Base-by-base conservation (phyloP, 2,888 invertebrate genomes). In the Exocentrus adspersus region DNA sequence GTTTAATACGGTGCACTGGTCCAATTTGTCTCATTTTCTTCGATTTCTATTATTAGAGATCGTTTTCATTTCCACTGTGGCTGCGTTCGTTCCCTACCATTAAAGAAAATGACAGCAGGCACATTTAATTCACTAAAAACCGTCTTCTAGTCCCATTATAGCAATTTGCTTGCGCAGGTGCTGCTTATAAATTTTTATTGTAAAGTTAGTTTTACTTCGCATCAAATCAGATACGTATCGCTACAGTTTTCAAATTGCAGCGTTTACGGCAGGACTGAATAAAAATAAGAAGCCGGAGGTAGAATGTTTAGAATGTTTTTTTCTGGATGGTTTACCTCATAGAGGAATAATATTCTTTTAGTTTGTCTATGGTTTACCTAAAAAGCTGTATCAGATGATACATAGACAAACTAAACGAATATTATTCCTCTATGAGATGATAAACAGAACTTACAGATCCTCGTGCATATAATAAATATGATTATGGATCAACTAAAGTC, bases 11-110 rank as follows among this genome's bases (percentile, higher is more conserved):
- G 51, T 51, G 62, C 56, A 54, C 65, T 62, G 50, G 64, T 41
- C 70, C 70, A 69, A 68, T 67, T 69, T 72, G 65, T 60, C 75
- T 71, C 69, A 72, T 72, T 70, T 61, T 65, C 64, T 71, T 68
- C 67, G 64, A 75, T 73, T 75, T 75, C 70, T 74, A 70, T 75
- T 65, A 75, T 74, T 74, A 75, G 60, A 59, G 69, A 67, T 71
- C 68, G 70, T 74, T 72, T 68, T 67, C 68, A 68, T 70, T 73
- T 71, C 52, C 62, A 64, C 64, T 62, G 51, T 65, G 63, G 30
- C 56, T 46, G 28, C 24, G 24, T 42, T 24, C 19, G 19, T 28
- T 46, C 57, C 28, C 10, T 45, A 51, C 63, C 68, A 71, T 72
- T 70, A 70, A 61, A 51, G 45, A 58, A 72, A 72, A 72, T 70